phyloP scores from a whole-genome alignment of 1,140 invertebrate species.

The Drosophila arizonae region DNA sequence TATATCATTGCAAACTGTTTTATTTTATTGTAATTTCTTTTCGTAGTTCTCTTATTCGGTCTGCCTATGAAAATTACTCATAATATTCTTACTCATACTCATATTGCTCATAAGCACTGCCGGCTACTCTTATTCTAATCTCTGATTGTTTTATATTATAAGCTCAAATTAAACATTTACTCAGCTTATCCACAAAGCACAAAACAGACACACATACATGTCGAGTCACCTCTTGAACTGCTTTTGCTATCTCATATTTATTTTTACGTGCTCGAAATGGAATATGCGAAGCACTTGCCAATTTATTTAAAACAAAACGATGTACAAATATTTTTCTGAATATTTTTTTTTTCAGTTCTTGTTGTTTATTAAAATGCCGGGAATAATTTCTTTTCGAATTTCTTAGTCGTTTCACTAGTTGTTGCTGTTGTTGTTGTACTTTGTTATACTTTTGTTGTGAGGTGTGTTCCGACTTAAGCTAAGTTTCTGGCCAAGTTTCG shows the following conservation, averaged over 20 bases:
- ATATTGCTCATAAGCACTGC: no score
- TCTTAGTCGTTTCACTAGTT: constrained; percentile 27
- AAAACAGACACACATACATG: no score
- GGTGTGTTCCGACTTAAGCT: constrained; percentile 48
- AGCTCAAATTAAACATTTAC: no score
- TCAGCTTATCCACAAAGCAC: no score
- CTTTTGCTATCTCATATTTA: constrained; percentile 15
- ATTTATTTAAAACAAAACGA: constrained; percentile 39
- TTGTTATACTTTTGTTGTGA: constrained; percentile 46
- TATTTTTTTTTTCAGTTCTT: constrained; percentile 30
- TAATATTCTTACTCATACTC: no score
- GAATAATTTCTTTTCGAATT: constrained; percentile 72
- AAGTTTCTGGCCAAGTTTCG: constrained; percentile 46
- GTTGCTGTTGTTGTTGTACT: constrained; percentile 16
- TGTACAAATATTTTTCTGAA: constrained; percentile 51
- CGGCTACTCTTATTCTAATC: no score
- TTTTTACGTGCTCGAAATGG: not conserved
- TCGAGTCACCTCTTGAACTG: not conserved
- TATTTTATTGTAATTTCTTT: no score
- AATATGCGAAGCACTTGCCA: constrained; percentile 41
- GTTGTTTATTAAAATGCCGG: constrained; percentile 76
- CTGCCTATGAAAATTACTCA: no score
- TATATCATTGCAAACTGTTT: no score
- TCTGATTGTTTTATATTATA: no score
- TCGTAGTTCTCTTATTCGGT: no score